Conservation (phyloP, 2,797 vertebrate genomes). For the Falco peregrinus region DNA sequence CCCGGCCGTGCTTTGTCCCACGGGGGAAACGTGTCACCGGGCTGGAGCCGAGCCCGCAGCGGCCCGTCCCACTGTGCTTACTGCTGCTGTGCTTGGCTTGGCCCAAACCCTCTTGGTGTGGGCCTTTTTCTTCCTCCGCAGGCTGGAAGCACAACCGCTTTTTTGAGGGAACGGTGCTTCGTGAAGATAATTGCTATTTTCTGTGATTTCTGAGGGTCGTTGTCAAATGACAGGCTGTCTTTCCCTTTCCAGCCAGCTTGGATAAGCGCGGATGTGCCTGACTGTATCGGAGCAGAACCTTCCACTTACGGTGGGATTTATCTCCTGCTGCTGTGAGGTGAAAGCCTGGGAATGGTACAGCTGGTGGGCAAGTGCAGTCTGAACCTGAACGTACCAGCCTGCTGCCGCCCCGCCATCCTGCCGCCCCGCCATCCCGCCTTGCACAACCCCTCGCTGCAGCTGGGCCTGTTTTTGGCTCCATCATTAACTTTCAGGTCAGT, state of each 20-base stretch:
- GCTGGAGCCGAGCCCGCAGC: too few relatives aligned
- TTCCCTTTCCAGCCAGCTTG: background rate
- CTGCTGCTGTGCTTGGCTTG: accelerated
- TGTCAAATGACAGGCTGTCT: accelerated
- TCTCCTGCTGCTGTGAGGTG: accelerated
- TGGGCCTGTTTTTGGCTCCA: background rate
- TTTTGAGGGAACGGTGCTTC: background rate
- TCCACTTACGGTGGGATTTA: accelerated
- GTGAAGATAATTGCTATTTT: background rate
- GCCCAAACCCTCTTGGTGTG: too few relatives aligned
- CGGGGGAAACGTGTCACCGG: background rate
- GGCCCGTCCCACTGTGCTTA: background rate
- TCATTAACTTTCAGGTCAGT: background rate
- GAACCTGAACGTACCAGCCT: too few relatives aligned
- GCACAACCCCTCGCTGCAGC: accelerated
- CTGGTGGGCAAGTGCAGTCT: accelerated
- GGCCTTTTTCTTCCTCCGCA: background rate
- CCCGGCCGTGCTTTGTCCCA: too few relatives aligned
- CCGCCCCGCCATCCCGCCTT: background rate
- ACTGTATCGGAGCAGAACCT: accelerated
- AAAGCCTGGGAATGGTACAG: too few relatives aligned
- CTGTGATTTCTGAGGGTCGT: too few relatives aligned
- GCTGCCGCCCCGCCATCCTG: background rate
- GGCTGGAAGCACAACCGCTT: background rate
- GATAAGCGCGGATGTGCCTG: accelerated